Conservation (phyloP, 1,140 invertebrate genomes). For the Platorchestia sp. region DNA sequence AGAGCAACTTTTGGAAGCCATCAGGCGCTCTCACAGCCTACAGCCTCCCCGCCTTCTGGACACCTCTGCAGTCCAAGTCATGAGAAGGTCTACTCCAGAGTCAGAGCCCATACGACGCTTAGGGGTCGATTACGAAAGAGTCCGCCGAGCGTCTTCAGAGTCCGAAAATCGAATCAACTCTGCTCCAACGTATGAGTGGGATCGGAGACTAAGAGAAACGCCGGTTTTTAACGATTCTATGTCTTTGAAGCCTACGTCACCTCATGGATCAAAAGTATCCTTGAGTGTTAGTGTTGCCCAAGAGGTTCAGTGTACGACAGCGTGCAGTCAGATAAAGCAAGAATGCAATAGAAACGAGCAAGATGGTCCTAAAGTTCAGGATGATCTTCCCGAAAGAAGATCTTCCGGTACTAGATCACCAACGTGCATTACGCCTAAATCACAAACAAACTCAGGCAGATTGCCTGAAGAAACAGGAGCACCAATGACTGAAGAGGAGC, state of each 20-base stretch:
- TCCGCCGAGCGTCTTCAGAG: constrained; percentile 59
- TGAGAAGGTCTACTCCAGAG: constrained; percentile 31
- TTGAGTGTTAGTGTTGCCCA: constrained; percentile 32
- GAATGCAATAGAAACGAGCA: constrained; percentile 56
- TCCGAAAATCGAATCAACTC: constrained; percentile 59
- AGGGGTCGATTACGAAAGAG: constrained; percentile 58
- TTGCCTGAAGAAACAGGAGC: constrained; percentile 47
- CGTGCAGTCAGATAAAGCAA: constrained; percentile 1
- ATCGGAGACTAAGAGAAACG: constrained; percentile 58
- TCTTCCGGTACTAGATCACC: constrained; percentile 31
- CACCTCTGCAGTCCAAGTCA: constrained; percentile 54
- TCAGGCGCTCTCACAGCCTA: constrained; percentile 50
- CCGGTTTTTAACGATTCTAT: constrained; percentile 57
- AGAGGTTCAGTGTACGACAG: neutral
- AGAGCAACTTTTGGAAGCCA: constrained; percentile 62
- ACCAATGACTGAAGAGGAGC: constrained; percentile 64
- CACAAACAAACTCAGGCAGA: neutral
- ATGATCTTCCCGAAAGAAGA: constrained; percentile 30
- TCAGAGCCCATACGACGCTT: constrained; percentile 54
- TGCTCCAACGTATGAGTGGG: constrained; percentile 58
- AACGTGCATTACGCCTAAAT: constrained; percentile 14
- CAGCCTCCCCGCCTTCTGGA: constrained; percentile 34
- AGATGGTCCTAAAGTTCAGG: neutral
- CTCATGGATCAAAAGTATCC: neutral
- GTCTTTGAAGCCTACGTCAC: neutral